Conservation (phyloP, 2,113 vertebrate genomes). For the Eulacestoma nigropectus region DNA sequence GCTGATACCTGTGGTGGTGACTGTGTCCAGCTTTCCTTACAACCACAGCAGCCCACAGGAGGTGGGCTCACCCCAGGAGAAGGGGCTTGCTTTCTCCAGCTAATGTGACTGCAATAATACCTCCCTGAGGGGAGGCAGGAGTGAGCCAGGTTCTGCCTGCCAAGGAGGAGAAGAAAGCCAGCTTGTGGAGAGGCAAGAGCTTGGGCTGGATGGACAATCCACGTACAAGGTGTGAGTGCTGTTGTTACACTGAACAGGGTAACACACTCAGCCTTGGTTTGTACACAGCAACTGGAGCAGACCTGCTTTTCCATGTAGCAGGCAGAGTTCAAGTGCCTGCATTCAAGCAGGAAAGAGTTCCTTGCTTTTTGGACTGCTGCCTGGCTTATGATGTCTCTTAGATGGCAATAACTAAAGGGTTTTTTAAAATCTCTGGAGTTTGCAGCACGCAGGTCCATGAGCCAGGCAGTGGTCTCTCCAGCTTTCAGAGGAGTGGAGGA, state of each 20-base stretch:
- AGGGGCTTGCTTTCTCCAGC: neutral
- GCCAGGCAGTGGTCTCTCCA: neutral
- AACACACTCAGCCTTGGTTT: neutral
- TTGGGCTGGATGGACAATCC: neutral
- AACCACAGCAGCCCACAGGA: neutral
- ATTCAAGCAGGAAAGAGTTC: neutral
- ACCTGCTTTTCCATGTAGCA: neutral
- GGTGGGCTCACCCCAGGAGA: neutral
- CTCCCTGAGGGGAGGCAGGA: neutral
- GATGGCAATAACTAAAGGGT: neutral
- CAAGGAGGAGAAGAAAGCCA: neutral
- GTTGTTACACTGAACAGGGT: neutral
- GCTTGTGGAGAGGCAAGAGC: neutral
- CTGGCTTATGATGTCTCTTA: neutral
- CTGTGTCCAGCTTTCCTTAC: neutral
- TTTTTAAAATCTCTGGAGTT: neutral
- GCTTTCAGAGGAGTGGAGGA: neutral
- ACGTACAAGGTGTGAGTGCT: fast-evolving
- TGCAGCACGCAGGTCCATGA: neutral
- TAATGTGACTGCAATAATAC: neutral
- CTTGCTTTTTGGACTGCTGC: neutral
- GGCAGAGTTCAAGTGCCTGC: neutral
- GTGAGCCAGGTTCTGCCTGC: neutral
- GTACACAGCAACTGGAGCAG: neutral
- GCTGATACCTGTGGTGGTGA: neutral